Conservation (phyloP, 2,113 vertebrate species). For the Lophius piscatorius region DNA sequence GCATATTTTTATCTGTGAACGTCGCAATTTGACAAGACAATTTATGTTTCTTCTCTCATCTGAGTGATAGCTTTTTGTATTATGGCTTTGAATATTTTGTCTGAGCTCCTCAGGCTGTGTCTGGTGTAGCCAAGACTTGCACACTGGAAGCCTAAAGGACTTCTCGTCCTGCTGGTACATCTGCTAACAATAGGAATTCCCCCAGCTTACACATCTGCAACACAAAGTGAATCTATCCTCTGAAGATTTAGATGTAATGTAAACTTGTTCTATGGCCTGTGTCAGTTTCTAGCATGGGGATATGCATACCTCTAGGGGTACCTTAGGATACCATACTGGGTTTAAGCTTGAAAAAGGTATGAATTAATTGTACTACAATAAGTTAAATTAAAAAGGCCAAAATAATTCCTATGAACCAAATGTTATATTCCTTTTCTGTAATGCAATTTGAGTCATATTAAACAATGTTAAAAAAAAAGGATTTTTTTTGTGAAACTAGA, state of each 20-base stretch:
- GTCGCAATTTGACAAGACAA: slow-evolving; percentile 37
- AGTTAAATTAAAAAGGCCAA: too few species aligned
- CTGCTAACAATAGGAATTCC: slow-evolving; percentile 85
- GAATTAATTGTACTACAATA: too few species aligned
- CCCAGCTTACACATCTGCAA: slow-evolving; percentile 73
- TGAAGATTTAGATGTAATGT: slow-evolving; percentile 58
- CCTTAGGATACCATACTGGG: too few species aligned
- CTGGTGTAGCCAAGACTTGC: slow-evolving; percentile 73
- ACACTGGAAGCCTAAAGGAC: slow-evolving; percentile 75
- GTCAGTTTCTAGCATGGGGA: too few species aligned
- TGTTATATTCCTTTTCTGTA: too few species aligned
- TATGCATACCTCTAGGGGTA: too few species aligned
- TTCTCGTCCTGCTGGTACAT: slow-evolving; percentile 69
- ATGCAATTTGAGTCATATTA: too few species aligned
- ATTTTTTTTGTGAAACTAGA: too few species aligned
- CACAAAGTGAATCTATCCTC: slow-evolving; percentile 61
- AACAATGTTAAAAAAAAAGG: too few species aligned
- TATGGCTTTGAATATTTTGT: slow-evolving; percentile 58
- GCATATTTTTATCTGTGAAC: slow-evolving; percentile 19
- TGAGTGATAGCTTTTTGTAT: slow-evolving; percentile 41
- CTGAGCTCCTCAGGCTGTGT: slow-evolving; percentile 71
- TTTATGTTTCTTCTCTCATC: slow-evolving; percentile 51
- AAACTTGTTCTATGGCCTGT: slow-evolving; percentile 44
- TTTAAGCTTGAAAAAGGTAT: too few species aligned
- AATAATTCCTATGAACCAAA: too few species aligned